phyloP scores from a whole-genome alignment of 2,888 invertebrate genomes.

The Tholera decimalis region DNA sequence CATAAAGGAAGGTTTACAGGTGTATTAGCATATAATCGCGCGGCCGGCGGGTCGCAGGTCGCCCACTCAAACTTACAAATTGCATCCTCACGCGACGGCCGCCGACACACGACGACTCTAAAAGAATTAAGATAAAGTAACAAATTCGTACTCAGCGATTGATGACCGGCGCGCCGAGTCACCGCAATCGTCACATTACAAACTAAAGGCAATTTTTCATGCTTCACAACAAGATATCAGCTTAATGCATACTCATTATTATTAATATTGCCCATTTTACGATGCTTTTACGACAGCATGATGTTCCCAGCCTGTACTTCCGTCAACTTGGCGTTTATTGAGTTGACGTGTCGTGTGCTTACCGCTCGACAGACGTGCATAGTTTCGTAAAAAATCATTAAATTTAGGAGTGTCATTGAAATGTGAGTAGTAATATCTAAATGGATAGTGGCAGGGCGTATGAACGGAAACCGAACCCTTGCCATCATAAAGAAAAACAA shows the following conservation, averaged over 20 bases:
- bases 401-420: constrained; percentile 59
- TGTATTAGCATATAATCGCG: constrained; percentile 85
- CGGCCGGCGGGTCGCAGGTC: constrained; percentile 75
- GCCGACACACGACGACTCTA: constrained; percentile 56
- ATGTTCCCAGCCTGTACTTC: constrained; percentile 74
- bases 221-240: constrained; percentile 72
- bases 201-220: constrained; percentile 66
- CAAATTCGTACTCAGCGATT: constrained; percentile 59
- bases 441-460: constrained; percentile 7
- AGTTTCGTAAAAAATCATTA: constrained; percentile 67
- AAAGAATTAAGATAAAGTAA: constrained; percentile 63
- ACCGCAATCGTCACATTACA: constrained; percentile 51
- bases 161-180: constrained; percentile 44
- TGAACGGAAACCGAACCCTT: constrained; percentile 48
- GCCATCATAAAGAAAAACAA: constrained; percentile 55
- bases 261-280: constrained; percentile 83
- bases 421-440: constrained; percentile 28
- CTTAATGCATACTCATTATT: constrained; percentile 78
- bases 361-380: constrained; percentile 67
- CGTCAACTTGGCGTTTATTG: constrained; percentile 78
- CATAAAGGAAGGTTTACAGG: constrained; percentile 75
- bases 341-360: constrained; percentile 72
- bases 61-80: constrained; percentile 77
- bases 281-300: constrained; percentile 75
- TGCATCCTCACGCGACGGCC: constrained; percentile 81